Percentiles rank a stretch among this genome's conserved stretches.
Conservation (phyloP, 2,113 vertebrate species). For the Laticauda colubrina region DNA sequence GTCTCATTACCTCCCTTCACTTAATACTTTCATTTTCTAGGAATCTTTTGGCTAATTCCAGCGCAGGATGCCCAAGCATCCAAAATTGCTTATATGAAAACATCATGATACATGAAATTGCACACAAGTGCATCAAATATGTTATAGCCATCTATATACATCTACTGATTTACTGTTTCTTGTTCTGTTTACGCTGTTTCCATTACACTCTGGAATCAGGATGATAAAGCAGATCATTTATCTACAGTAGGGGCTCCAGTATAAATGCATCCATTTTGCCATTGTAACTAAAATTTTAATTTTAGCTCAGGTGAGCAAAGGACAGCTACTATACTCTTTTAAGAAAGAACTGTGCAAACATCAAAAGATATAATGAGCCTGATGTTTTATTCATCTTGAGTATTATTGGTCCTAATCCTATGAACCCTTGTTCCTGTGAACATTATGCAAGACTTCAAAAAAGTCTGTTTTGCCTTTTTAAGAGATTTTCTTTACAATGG, state of each 20-base stretch:
- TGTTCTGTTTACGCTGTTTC: not conserved
- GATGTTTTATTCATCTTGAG: constrained; percentile 57
- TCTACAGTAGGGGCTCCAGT: not conserved
- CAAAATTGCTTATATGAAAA: not conserved
- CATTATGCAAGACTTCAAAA: constrained; percentile 22
- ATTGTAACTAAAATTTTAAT: not conserved
- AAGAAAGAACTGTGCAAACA: constrained; percentile 36
- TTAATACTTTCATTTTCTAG: not conserved
- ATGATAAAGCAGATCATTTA: not conserved
- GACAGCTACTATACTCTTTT: constrained; percentile 40
- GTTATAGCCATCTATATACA: not conserved
- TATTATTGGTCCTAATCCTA: constrained; percentile 28
- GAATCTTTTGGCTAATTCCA: not conserved
- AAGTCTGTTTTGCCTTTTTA: constrained; percentile 17
- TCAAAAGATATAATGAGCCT: constrained; percentile 40
- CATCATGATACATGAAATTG: not conserved
- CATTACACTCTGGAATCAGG: not conserved
- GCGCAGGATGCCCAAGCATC: too few species aligned
- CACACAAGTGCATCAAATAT: not conserved
- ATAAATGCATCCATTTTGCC: not conserved
- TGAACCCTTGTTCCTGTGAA: constrained; percentile 30
- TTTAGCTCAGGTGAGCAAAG: not conserved
- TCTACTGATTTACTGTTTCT: not conserved
- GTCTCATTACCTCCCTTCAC: not conserved
- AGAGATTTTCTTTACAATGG: constrained; percentile 19